A percentile compares a stretch with the other conserved stretches of the same genome.
Evolutionary conservation across 2,888 invertebrate genomes (phyloP).

Genomic region (Drosophila fulvimacula): DNA sequence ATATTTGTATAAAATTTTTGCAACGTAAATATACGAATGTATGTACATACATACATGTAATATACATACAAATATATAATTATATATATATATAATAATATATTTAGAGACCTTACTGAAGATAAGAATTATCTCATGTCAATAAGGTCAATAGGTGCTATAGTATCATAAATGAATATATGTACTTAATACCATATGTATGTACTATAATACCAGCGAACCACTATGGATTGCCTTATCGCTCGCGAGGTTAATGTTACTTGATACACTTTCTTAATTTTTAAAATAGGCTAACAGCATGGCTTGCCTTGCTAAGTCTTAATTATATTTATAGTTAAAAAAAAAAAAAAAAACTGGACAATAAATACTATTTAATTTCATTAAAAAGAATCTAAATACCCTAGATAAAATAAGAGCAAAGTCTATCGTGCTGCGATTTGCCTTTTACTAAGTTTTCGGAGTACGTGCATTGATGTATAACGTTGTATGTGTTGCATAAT

Average conservation of each 20-base stretch:
- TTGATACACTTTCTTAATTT: slow-evolving; percentile 10
- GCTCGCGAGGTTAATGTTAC: slow-evolving; percentile 17
- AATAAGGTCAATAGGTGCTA: slow-evolving; percentile 11
- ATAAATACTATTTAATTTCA: not conserved
- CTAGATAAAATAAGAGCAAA: not conserved
- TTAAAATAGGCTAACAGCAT: not conserved
- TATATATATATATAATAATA: too few relatives aligned
- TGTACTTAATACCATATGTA: too few relatives aligned
- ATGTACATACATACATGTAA: not conserved
- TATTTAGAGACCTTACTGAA: not conserved
- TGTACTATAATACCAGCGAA: slow-evolving; percentile 2
- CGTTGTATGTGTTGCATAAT: too few relatives aligned
- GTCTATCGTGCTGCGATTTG: not conserved
- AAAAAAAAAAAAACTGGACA: not conserved
- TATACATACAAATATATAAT: not conserved
- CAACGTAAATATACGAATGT: not conserved
- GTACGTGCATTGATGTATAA: not conserved
- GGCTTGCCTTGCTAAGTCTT: not conserved
- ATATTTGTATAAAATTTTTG: slow-evolving; percentile 4
- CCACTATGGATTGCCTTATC: slow-evolving; percentile 19
- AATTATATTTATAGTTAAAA: slow-evolving; percentile 5
- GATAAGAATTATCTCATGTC: slow-evolving; percentile 7
- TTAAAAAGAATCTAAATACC: not conserved
- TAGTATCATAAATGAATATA: not conserved
- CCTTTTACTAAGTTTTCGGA: not conserved